Evolutionary conservation across 2,113 vertebrate species (phyloP), one percentile per base, ranked within the genome.

Genomic region (Saguinus imperator): DNA sequence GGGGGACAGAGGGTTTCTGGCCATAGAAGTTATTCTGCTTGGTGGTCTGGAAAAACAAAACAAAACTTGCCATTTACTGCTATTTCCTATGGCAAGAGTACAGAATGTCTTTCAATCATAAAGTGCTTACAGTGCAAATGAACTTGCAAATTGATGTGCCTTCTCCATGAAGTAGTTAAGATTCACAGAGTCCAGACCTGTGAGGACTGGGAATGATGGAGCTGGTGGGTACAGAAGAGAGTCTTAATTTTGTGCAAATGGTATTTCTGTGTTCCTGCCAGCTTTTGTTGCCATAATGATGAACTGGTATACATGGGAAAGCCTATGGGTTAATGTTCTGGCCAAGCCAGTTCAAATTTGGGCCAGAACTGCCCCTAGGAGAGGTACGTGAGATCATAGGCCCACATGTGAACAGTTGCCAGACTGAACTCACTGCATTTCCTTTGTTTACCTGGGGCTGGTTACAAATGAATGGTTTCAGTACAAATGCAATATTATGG

Each of bases 381-480:
- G 20, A 40, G 61, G 13, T 27, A 2, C 13, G 25, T 72, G 57
- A 93, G 93, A 87, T 80, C 45, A 83, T 13, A 64, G 25, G 37
- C 58, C 37, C 72, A 48, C 21, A 14, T 37, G 57, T 58, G 50
- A 72, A 55, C 32, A 29, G 61, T 70, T 79, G n/a, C 86, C 57
- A 70, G 48, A 83, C 64, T 8, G 52, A 92, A 68, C 20, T 72
- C 80, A 18, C 40, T 48, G 32, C 16, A 32, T 96, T 94, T 93
- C 82, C 81, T 84, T 95, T 95, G 87, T 98, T 97, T 97, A 94
- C 80, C 61, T 82, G 95, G 29, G 52, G 35, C 80, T 94, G 52
- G 73, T 96, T 96, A 94, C 58, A 94, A 92, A 82, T 94, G 87
- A 96, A 29, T 79, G 50, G 27, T 75, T 97, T 95, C 35, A 80